These are phyloP conservation scores for Drosophila bifasciata DNA, from an alignment of 1,140 invertebrate genomes.

Conservation along the genomic window DNA sequence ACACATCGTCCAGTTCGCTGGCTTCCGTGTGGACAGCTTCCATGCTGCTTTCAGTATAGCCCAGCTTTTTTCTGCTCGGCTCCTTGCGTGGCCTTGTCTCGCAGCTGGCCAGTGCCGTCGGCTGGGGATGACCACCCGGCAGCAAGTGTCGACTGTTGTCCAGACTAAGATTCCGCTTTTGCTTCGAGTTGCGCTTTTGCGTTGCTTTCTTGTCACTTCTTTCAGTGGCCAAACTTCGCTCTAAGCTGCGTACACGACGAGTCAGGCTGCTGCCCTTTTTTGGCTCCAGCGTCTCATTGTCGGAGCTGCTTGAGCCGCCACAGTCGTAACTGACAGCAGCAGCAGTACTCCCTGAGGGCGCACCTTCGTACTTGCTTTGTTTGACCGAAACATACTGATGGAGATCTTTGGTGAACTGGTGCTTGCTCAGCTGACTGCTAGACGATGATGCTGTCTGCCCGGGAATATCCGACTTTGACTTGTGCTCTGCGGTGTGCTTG, in stretches of 20 bases:
- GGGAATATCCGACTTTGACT: conserved; percentile 6
- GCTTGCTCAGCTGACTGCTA: conserved; percentile 66
- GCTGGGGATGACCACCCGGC: conserved; percentile 15
- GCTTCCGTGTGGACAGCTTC: conserved; percentile 2
- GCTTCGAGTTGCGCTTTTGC: conserved; percentile 71
- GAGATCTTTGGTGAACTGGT: conserved; percentile 73
- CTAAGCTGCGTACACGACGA: conserved; percentile 71
- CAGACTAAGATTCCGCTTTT: conserved; percentile 76
- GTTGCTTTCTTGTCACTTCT: conserved; percentile 53
- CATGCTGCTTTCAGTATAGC: conserved; percentile 12
- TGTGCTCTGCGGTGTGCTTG: conserved; percentile 49
- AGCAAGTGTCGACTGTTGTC: conserved; percentile 59
- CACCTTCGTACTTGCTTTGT: conserved; percentile 36
- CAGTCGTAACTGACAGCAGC: conserved; percentile 41
- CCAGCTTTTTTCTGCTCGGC: conserved; percentile 46
- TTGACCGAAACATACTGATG: conserved; percentile 56
- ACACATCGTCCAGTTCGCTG: conserved; percentile 59
- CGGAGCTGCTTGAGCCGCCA: conserved; percentile 71
- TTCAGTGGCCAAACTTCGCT: conserved; percentile 53
- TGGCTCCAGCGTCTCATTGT: conserved; percentile 54
- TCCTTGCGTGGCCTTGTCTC: conserved; percentile 37
- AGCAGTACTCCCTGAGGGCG: conserved; percentile 13
- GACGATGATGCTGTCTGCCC: conserved; percentile 15
- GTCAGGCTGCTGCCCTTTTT: conserved; percentile 37
- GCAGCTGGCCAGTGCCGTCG: neutral